Conservation (phyloP, 2,888 invertebrate genomes). For the Blera fallax region DNA sequence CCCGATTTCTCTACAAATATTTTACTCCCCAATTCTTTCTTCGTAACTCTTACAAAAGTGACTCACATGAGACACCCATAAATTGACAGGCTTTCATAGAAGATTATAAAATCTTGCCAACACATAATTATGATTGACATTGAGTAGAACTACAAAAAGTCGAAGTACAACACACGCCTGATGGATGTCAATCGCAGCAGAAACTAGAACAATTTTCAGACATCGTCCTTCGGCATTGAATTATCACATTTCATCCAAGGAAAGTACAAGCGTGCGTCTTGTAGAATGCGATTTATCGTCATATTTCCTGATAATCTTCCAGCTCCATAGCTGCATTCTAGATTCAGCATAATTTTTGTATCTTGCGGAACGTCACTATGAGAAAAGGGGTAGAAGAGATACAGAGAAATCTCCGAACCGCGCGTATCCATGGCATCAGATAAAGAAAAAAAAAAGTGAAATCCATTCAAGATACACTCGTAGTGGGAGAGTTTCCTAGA, state of each 20-base stretch:
- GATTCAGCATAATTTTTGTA: not conserved
- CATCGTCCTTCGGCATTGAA: constrained; percentile 10
- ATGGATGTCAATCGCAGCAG: constrained; percentile 41
- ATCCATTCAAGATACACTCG: not conserved
- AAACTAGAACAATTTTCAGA: not conserved
- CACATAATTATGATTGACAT: constrained; percentile 37
- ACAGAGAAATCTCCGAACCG: constrained; percentile 8
- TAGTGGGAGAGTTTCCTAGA: not conserved
- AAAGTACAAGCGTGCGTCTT: constrained; percentile 36
- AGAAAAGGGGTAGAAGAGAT: not conserved
- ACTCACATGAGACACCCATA: too few relatives aligned
- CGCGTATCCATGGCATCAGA: constrained; percentile 27
- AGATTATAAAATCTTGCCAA: constrained; percentile 3
- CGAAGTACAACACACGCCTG: constrained; percentile 3
- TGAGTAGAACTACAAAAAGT: not conserved
- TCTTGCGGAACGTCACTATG: not conserved
- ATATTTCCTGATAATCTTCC: constrained; percentile 21
- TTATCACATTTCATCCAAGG: not conserved
- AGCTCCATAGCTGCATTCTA: constrained; percentile 27
- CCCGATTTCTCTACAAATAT: too few relatives aligned
- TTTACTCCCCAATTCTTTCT: too few relatives aligned
- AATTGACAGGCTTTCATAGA: constrained; percentile 3
- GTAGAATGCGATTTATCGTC: constrained; percentile 16
- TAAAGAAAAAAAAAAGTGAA: not conserved
- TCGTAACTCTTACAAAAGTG: too few relatives aligned